Conservation (phyloP, 2,797 vertebrate species). For the Rhodeus uyekii region DNA sequence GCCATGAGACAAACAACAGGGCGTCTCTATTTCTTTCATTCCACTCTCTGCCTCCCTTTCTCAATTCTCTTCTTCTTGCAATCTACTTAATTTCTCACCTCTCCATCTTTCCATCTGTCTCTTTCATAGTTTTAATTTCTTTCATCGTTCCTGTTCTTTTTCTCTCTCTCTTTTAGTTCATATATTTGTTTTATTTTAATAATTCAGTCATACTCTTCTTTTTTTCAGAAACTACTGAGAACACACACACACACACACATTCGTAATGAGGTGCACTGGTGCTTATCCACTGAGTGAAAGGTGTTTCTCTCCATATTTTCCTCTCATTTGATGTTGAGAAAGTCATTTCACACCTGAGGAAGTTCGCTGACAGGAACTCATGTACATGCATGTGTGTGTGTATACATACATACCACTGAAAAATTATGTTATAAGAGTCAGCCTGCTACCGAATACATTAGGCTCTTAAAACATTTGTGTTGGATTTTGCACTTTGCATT, state of each 20-base stretch:
- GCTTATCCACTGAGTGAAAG: conserved; percentile 44
- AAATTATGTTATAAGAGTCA: conserved; percentile 43
- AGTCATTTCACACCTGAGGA: conserved; percentile 50
- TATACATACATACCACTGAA: conserved; percentile 38
- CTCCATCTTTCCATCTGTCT: background rate
- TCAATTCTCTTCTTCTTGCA: background rate
- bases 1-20: conserved; percentile 38
- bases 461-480: conserved; percentile 3
- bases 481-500: conserved; percentile 4
- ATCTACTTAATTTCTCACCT: background rate
- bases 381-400: conserved; percentile 43
- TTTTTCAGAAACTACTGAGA: background rate
- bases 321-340: conserved; percentile 50
- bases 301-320: conserved; percentile 45
- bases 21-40: conserved; percentile 1
- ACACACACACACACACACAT: background rate
- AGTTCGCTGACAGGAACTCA: conserved; percentile 41
- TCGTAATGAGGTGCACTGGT: conserved; percentile 47
- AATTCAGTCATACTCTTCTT: conserved; percentile 8
- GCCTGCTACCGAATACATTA: conserved; percentile 30
- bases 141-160: background rate
- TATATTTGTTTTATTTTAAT: conserved; percentile 10
- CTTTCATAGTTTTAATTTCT: background rate
- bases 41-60: background rate
- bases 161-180: background rate